Evolutionary conservation across 2,113 vertebrate genomes (phyloP).

Genomic region (Mustelus asterias): DNA sequence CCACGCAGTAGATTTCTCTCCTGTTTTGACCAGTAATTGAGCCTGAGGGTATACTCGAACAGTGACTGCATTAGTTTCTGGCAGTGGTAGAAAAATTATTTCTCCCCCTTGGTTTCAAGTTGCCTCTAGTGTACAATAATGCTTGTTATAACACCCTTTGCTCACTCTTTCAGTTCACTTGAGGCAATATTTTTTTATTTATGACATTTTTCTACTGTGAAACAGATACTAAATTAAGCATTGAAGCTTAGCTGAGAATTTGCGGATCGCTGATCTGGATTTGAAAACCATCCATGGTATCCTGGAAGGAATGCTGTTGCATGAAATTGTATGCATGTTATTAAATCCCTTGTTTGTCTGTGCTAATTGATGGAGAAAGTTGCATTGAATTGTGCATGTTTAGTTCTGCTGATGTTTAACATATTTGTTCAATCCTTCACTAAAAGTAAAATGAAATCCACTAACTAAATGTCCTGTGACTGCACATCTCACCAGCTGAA

Average conservation of each 20-base stretch:
- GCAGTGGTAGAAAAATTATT: slow-evolving; percentile 44
- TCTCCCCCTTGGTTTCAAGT: slow-evolving; percentile 48
- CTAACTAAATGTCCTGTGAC: neutral
- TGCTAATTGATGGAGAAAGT: slow-evolving; percentile 39
- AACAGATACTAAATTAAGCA: slow-evolving; percentile 61
- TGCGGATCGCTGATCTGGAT: slow-evolving; percentile 51
- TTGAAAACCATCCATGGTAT: slow-evolving; percentile 50
- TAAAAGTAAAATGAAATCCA: slow-evolving; percentile 31
- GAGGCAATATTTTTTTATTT: slow-evolving; percentile 49
- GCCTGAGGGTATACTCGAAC: slow-evolving; percentile 44
- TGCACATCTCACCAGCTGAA: neutral
- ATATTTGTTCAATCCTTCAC: neutral
- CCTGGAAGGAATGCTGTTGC: slow-evolving; percentile 46
- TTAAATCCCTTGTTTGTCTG: slow-evolving; percentile 33
- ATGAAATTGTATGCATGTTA: slow-evolving; percentile 42
- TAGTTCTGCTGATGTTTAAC: slow-evolving; percentile 32
- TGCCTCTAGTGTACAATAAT: slow-evolving; percentile 49
- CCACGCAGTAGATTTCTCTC: slow-evolving; percentile 45
- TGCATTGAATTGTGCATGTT: slow-evolving; percentile 43
- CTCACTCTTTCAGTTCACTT: slow-evolving; percentile 46
- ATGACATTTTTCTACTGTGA: slow-evolving; percentile 49
- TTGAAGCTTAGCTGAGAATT: slow-evolving; percentile 54
- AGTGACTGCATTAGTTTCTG: slow-evolving; percentile 50
- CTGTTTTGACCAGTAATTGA: slow-evolving; percentile 43
- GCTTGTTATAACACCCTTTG: slow-evolving; percentile 50